Evolutionary conservation across 2,888 invertebrate species (phyloP).

Genomic region (Hedychridium roseum): DNA sequence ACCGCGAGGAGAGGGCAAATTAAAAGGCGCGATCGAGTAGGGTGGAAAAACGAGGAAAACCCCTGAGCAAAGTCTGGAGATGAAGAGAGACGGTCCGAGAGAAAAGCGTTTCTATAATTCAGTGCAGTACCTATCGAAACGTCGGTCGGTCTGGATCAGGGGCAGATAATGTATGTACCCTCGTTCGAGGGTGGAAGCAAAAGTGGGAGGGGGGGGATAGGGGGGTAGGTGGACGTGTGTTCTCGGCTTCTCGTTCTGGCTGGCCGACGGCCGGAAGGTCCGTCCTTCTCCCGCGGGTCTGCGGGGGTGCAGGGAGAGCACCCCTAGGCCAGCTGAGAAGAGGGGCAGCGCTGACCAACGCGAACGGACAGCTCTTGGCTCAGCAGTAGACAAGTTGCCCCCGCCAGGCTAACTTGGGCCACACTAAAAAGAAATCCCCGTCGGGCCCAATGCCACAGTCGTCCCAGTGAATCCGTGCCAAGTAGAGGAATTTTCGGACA

Average conservation of each 20-base stretch:
- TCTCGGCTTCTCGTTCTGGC: constrained; percentile 6
- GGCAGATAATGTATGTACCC: constrained; percentile 62
- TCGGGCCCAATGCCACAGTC: too few species aligned
- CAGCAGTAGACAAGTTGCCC: constrained; percentile 59
- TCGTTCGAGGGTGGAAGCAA: too few species aligned
- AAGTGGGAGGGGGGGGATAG: constrained; percentile 3
- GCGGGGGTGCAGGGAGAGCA: constrained; percentile 34
- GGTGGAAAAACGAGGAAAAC: too few species aligned
- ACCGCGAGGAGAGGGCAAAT: not conserved
- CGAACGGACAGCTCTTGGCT: constrained; percentile 52
- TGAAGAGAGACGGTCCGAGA: constrained; percentile 4
- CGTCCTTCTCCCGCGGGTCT: too few species aligned
- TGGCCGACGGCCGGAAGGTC: too few species aligned
- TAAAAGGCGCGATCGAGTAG: not conserved
- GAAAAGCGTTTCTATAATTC: constrained; percentile 57
- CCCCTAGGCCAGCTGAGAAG: constrained; percentile 48
- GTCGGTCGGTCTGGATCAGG: constrained; percentile 45
- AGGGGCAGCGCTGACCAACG: constrained; percentile 57
- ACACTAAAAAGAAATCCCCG: too few species aligned
- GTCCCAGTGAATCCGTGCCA: too few species aligned
- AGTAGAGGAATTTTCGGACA: too few species aligned
- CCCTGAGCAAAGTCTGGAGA: too few species aligned
- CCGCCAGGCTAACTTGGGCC: constrained; percentile 51
- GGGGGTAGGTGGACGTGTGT: constrained; percentile 8
- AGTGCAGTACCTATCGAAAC: constrained; percentile 41